phyloP scores from a whole-genome alignment of 2,797 vertebrate genomes.

The Telmatherina bonti region DNA sequence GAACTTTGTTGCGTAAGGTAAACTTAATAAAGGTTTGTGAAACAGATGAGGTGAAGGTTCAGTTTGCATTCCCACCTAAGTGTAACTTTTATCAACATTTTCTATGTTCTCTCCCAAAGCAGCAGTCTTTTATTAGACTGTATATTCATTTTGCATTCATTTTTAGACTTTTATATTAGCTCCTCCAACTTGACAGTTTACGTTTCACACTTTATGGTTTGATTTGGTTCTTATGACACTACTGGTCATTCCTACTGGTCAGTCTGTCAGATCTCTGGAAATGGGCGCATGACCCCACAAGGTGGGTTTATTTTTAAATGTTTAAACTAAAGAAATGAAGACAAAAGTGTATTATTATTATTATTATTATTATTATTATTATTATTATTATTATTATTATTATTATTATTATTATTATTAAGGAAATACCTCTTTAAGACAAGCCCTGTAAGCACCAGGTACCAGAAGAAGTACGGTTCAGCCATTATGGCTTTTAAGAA shows the following conservation, averaged over 20 bases:
- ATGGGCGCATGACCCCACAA: conserved; percentile 7
- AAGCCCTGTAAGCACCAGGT: conserved; percentile 57
- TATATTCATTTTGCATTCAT: no score
- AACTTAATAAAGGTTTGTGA: background rate
- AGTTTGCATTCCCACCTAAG: background rate
- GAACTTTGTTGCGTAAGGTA: background rate
- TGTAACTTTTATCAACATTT: background rate
- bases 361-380: no score
- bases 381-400: no score
- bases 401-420: no score
- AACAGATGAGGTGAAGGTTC: background rate
- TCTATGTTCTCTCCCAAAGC: background rate
- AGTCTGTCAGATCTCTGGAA: conserved; percentile 6
- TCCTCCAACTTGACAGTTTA: background rate
- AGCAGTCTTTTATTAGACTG: background rate
- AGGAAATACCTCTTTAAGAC: conserved; percentile 23
- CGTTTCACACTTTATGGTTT: background rate
- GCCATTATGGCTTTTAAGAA: conserved; percentile 73
- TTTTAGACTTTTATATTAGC: background rate
- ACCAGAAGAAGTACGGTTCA: conserved; percentile 50
- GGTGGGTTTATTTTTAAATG: conserved; percentile 23
- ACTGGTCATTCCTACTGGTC: conserved; percentile 21
- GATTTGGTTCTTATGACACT: background rate
- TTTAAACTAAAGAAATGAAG: conserved; percentile 20
- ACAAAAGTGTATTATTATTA: no score